Conservation (phyloP, 2,113 vertebrate species). For the Oreocharis arfaki region DNA sequence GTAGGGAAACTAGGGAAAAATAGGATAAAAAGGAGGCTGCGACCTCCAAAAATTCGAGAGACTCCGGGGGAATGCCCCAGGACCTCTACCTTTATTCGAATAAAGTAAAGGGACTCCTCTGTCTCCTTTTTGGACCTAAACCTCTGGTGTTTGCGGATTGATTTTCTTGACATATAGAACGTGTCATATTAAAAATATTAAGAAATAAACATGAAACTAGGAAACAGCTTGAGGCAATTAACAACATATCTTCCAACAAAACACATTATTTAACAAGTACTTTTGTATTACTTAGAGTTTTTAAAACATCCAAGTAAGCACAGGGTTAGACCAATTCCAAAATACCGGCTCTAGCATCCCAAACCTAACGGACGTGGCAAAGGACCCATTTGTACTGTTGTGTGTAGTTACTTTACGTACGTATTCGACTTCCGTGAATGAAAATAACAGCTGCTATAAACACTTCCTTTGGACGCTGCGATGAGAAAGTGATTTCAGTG, state of each 20-base stretch:
- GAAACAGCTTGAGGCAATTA: slow-evolving; percentile 86
- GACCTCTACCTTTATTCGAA: too few species aligned
- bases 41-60: too few species aligned
- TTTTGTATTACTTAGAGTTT: slow-evolving; percentile 76
- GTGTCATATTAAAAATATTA: slow-evolving; percentile 76
- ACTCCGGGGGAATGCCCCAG: too few species aligned
- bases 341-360: neutral
- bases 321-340: slow-evolving; percentile 69
- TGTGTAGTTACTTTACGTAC: neutral
- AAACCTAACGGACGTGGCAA: neutral
- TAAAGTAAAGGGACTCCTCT: too few species aligned
- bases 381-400: neutral
- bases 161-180: slow-evolving; percentile 79
- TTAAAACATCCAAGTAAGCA: slow-evolving; percentile 74
- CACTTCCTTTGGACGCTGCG: neutral
- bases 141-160: too few species aligned
- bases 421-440: neutral
- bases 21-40: too few species aligned
- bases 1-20: too few species aligned
- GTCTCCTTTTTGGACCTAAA: too few species aligned
- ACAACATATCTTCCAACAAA: slow-evolving; percentile 72
- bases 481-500: neutral
- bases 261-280: slow-evolving; percentile 82
- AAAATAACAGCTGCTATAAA: neutral
- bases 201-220: slow-evolving; percentile 66